These are phyloP conservation scores for Enteromius argenteus DNA, from an alignment of 2,797 vertebrate species.

Conservation along the genomic window DNA sequence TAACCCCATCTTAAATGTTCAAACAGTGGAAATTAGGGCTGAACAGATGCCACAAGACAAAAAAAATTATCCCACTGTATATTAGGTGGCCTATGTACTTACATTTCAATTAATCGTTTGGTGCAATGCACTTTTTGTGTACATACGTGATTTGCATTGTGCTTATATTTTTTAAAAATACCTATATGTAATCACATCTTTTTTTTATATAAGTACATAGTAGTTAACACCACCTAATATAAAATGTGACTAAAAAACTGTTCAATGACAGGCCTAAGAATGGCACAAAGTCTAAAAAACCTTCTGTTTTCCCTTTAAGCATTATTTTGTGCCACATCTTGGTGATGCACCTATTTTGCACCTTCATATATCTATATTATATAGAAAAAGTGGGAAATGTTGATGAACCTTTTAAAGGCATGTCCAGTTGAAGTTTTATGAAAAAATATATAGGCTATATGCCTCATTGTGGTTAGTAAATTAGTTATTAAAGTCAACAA, in stretches of 20 bases:
- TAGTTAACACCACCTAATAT: too few species aligned
- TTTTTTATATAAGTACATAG: too few species aligned
- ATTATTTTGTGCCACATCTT: background rate
- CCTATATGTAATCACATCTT: too few species aligned
- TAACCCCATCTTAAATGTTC: slow-evolving; percentile 75
- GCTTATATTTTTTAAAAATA: too few species aligned
- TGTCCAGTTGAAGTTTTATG: too few species aligned
- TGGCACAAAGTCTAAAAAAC: slow-evolving; percentile 54
- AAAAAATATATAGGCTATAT: too few species aligned
- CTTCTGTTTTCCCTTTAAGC: background rate
- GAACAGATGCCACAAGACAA: slow-evolving; percentile 73
- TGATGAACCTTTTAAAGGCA: too few species aligned
- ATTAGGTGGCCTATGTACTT: too few species aligned
- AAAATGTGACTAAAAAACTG: slow-evolving; percentile 49
- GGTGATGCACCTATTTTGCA: background rate
- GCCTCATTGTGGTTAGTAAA: background rate
- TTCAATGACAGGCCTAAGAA: slow-evolving; percentile 61
- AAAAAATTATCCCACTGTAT: slow-evolving; percentile 36
- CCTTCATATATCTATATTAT: background rate
- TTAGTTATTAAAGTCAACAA: background rate
- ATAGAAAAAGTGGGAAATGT: too few species aligned
- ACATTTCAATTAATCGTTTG: too few species aligned
- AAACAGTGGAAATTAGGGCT: slow-evolving; percentile 64
- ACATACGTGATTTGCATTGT: too few species aligned
- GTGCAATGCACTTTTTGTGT: too few species aligned